Conservation (phyloP, 2,797 vertebrate species). For the Moxostoma hubbsi region DNA sequence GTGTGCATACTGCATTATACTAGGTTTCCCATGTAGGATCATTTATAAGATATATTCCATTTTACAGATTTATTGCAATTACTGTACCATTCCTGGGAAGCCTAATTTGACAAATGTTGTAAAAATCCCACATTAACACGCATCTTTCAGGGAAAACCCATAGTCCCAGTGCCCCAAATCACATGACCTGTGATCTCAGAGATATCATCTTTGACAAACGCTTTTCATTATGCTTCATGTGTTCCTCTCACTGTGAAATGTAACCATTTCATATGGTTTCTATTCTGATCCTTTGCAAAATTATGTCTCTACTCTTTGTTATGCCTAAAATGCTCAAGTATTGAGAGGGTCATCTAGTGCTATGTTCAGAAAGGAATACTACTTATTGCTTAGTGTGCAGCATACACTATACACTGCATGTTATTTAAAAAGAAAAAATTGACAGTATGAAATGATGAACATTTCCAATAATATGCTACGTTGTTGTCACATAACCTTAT, state of each 20-base stretch:
- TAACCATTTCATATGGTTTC: constrained; percentile 49
- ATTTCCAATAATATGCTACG: not conserved
- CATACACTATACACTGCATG: not conserved
- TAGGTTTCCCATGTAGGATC: not conserved
- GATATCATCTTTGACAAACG: constrained; percentile 36
- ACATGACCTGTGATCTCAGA: constrained; percentile 27
- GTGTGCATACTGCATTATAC: not conserved
- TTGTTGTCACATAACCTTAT: not conserved
- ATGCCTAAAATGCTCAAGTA: constrained; percentile 26
- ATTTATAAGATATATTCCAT: not conserved
- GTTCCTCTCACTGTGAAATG: constrained; percentile 28
- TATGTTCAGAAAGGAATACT: not conserved
- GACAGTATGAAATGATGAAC: not conserved
- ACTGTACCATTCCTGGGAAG: constrained; percentile 1
- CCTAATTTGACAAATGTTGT: constrained; percentile 21
- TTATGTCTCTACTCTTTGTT: constrained; percentile 18
- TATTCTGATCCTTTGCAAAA: constrained; percentile 34
- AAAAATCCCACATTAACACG: not conserved
- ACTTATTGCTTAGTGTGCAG: not conserved
- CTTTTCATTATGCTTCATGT: constrained; percentile 50
- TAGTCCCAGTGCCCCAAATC: constrained; percentile 7
- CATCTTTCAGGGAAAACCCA: constrained; percentile 5
- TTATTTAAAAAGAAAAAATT: not conserved
- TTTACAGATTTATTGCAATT: constrained; percentile 28
- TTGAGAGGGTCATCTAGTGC: constrained; percentile 11